A percentile compares a stretch with the other conserved stretches of the same genome.
phyloP scores from a whole-genome alignment of 2,888 invertebrate species.

The Tinea pellionella region DNA sequence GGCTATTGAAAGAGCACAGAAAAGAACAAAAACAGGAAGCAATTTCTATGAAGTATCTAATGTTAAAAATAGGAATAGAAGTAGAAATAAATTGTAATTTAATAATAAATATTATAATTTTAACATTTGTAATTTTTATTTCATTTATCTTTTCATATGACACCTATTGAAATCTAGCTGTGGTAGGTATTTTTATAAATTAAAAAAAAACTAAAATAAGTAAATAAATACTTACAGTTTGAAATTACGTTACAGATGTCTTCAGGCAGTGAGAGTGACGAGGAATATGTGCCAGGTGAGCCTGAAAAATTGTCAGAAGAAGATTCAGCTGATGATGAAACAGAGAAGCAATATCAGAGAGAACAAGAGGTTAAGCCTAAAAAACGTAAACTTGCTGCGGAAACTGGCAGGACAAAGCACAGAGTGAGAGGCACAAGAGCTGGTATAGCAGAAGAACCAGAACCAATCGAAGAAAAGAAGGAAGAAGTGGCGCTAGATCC shows the following conservation, averaged over 20 bases:
- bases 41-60: constrained; percentile 91
- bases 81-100: constrained; percentile 63
- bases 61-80: constrained; percentile 88
- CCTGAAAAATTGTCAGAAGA: constrained; percentile 75
- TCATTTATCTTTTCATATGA: too few relatives aligned
- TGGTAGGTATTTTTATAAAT: too few relatives aligned
- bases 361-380: constrained; percentile 43
- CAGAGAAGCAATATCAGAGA: constrained; percentile 65
- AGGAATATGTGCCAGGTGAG: constrained; percentile 79
- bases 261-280: constrained; percentile 82
- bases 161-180: too few relatives aligned
- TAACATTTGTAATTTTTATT: not conserved
- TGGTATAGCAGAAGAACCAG: constrained; percentile 25
- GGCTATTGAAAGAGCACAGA: constrained; percentile 78
- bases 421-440: constrained; percentile 37
- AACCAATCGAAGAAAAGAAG: constrained; percentile 26
- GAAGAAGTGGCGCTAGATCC: constrained; percentile 39
- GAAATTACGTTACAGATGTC: constrained; percentile 41
- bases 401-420: constrained; percentile 25
- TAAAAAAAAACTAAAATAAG: not conserved
- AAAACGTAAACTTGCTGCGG: constrained; percentile 38
- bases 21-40: constrained; percentile 85
- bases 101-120: constrained; percentile 17
- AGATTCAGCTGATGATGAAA: constrained; percentile 74
- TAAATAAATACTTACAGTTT: not conserved